These are phyloP conservation scores for Nemotelus pantherinus DNA, from an alignment of 2,888 invertebrate genomes.

Conservation along the genomic window DNA sequence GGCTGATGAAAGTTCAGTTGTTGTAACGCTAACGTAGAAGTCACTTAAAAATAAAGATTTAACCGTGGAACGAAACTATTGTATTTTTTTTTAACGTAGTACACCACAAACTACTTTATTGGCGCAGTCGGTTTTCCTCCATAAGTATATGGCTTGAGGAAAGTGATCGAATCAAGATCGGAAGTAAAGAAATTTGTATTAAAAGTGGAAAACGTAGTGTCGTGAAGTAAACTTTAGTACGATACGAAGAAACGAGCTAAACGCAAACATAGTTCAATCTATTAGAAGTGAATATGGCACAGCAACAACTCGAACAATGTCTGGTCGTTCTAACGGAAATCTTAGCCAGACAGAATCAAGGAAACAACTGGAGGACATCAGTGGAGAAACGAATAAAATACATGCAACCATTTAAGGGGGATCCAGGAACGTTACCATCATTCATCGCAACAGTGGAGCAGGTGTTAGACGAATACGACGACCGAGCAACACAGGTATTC, in stretches of 20 bases:
- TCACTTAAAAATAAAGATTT: neutral
- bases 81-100: neutral
- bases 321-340: conserved; percentile 10
- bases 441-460: conserved; percentile 12
- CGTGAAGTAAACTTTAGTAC: conserved; percentile 5
- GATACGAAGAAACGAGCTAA: neutral
- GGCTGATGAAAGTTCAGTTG: conserved; percentile 15
- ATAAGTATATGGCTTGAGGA: neutral
- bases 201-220: neutral
- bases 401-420: conserved; percentile 14
- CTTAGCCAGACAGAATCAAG: conserved; percentile 2
- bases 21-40: conserved; percentile 1
- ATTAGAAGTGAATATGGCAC: neutral
- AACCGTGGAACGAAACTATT: neutral
- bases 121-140: conserved; percentile 21
- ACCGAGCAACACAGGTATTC: neutral
- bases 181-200: neutral
- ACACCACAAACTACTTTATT: neutral
- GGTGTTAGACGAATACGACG: neutral
- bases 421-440: conserved; percentile 8
- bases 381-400: conserved; percentile 3
- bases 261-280: neutral
- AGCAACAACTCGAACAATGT: conserved; percentile 14
- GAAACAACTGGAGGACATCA: neutral
- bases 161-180: neutral